Base-by-base conservation (phyloP, 1,140 invertebrate species). In the Cydia fagiglandana region DNA sequence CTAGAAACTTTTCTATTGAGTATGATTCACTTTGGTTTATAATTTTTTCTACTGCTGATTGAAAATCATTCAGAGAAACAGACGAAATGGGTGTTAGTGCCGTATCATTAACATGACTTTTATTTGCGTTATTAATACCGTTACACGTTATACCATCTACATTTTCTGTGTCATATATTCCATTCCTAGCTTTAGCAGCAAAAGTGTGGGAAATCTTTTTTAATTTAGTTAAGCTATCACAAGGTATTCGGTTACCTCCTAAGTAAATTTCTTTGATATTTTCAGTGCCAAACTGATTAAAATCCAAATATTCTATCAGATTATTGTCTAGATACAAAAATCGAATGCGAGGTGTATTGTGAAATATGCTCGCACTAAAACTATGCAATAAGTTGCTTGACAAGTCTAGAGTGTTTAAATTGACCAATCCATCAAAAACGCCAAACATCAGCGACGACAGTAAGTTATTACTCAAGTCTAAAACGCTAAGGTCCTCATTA, bases 331-430 rank as follows among this genome's bases (percentile, higher is more conserved):
- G n/a, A 17, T 41, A 70, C 7, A 70, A n/a, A 4, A 17, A 15
- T 70, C 24, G 34, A 4, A 70, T 0, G 15, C 34, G 30, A 70
- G 7, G 30, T 9, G 66, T 41, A 17, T 70, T 70, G n/a, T 70
- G 66, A 70, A 70, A 70, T 38, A 70, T 41, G 34, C 34, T 70
- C 17, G 66, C 66, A 38, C 34, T 70, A 17, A 38, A 70, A 70
- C 34, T 70, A 38, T 38, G 28, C 24, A 70, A 70, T n/a, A 10
- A 41, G 34, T 70, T 70, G 17, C n/a, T 41, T 38, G 66, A 70
- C 24, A 70, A 17, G 66, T 38, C 30, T 17, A 70, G 4, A 17
- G n/a, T 38, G 6, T 38, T 34, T 70, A 70, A 17, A 17, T 70
- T 17, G 6, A 70, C n/a, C 17, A 70, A 17, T 13, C 66, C 66